phyloP scores from a whole-genome alignment of 2,888 invertebrate genomes.

The Drosophila mulleri region DNA sequence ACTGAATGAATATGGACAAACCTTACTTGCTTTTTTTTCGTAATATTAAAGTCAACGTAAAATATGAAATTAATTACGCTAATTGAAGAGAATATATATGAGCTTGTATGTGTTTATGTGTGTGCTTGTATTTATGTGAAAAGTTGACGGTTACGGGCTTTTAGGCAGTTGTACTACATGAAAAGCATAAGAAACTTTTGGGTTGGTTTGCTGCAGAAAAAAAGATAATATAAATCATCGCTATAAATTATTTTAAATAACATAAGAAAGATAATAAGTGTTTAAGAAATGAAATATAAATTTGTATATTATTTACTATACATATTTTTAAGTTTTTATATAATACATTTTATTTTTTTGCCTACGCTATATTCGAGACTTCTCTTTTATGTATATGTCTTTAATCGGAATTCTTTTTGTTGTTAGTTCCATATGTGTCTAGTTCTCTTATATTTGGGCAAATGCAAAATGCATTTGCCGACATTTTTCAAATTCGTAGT shows the following conservation, averaged over 20 bases:
- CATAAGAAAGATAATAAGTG: no score
- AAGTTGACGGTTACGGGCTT: neutral
- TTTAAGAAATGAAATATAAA: no score
- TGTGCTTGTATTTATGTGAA: neutral
- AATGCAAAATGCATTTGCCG: neutral
- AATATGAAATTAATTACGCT: slow-evolving; percentile 59
- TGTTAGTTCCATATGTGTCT: no score
- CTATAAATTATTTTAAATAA: neutral
- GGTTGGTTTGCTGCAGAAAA: neutral
- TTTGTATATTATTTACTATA: no score
- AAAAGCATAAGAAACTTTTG: neutral
- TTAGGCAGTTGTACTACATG: neutral
- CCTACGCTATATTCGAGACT: no score
- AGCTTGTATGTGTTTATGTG: neutral
- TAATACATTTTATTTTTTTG: no score
- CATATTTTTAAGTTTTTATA: no score
- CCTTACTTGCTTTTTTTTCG: slow-evolving; percentile 32
- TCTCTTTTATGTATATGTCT: no score
- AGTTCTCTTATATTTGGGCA: neutral
- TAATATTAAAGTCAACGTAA: slow-evolving; percentile 32
- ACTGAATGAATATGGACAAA: neutral
- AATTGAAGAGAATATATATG: slow-evolving; percentile 47
- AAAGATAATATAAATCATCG: neutral
- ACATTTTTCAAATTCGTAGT: neutral
- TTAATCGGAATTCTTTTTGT: no score